phyloP scores from a whole-genome alignment of 2,888 invertebrate genomes.

The Cantharis rustica region DNA sequence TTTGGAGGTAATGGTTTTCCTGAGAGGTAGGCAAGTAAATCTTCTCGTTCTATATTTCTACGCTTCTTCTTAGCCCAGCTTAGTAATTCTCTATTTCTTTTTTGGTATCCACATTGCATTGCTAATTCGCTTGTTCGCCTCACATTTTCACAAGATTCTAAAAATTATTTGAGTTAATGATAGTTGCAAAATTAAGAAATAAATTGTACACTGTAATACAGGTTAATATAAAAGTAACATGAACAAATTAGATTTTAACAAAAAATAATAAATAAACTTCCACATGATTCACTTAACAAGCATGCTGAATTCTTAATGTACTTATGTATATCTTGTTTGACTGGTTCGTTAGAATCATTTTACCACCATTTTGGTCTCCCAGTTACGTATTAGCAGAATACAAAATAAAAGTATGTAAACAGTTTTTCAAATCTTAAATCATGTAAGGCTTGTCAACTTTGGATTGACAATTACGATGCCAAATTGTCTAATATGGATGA shows the following conservation, averaged over 20 bases:
- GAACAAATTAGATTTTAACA: not conserved
- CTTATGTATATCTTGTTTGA: not conserved
- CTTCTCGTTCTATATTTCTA: slow-evolving; percentile 72
- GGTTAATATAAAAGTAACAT: not conserved
- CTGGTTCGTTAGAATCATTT: not conserved
- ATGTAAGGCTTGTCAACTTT: too few relatives aligned
- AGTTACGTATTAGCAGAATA: not conserved
- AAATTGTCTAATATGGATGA: not conserved
- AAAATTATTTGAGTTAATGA: slow-evolving; percentile 20
- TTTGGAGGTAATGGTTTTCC: slow-evolving; percentile 70
- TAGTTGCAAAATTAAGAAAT: not conserved
- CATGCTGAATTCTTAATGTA: not conserved
- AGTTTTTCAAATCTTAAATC: not conserved
- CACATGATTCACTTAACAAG: not conserved
- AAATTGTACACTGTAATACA: not conserved
- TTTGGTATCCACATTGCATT: slow-evolving; percentile 73
- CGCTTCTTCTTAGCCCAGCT: slow-evolving; percentile 78
- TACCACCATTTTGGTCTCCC: not conserved
- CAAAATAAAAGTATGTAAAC: not conserved
- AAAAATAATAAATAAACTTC: not conserved
- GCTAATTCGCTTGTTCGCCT: slow-evolving; percentile 72
- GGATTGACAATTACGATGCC: not conserved
- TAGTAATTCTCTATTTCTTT: slow-evolving; percentile 74
- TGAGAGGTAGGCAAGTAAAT: slow-evolving; percentile 75
- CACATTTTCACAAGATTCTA: slow-evolving; percentile 75